Evolutionary conservation across 1,140 invertebrate genomes (phyloP), one percentile per base, ranked within the genome.

Genomic region (Atta texana): DNA sequence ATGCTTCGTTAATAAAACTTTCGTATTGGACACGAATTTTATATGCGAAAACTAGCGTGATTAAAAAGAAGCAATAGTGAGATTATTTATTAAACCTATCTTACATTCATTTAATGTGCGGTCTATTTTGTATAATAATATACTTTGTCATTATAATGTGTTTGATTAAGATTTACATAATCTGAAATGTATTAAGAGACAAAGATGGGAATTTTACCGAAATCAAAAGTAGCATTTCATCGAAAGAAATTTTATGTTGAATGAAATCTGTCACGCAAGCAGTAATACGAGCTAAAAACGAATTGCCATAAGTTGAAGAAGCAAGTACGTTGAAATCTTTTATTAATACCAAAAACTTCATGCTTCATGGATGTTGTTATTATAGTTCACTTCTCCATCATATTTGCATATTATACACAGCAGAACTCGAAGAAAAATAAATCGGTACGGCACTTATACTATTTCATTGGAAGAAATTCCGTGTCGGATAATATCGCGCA

Each of bases 331-430:
- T 18, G 55, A 7, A 82, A 82, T 66, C 24, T 44, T 59, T 82
- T 82, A 82, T 82, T 82, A 74, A 82, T 82, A 61, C 39, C 12
- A 1, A 74, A 63, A 74, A 18, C 39, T 77, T 76, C 8, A 76
- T n/a, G 34, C 39, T 77, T 76, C 8, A 76, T n/a, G 34, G 1
- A n/a, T 34, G 21, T 53, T 55, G 63, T 16, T 69, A 34, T 80
- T 69, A 69, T n/a, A 14, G n/a, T 34, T 80, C 24, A 28, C 6
- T 34, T 72, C 4, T 12, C 24, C 49, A 21, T 59, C 24, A 18
- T 69, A 82, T 82, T 16, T 82, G 12, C 53, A 81, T 72, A 31
- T 3, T 2, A 28, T 44, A 44, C 10, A 49, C 24, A 31, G 21
- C 12, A 39, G 31, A 80, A 34, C 10, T 82, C 10, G 39, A 55